A percentile compares a stretch with the other conserved stretches of the same genome.
phyloP scores from a whole-genome alignment of 1,140 invertebrate species.

The Ectropis grisescens region DNA sequence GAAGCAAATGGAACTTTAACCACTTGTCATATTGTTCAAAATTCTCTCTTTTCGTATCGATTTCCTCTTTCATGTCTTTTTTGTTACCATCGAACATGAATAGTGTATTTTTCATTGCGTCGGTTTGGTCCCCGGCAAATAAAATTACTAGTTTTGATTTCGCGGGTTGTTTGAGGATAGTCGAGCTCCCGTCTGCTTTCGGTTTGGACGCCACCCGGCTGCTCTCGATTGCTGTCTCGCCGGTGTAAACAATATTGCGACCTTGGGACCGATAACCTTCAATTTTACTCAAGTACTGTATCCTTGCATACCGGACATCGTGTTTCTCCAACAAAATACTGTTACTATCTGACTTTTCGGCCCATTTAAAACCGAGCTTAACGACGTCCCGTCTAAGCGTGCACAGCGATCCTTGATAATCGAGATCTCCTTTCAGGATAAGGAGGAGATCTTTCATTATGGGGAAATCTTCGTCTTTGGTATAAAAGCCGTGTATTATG shows the following conservation, averaged over 20 bases:
- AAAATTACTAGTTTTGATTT: slow-evolving; percentile 16
- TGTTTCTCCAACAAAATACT: slow-evolving; percentile 13
- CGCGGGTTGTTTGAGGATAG: slow-evolving; percentile 10
- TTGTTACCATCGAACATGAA: slow-evolving; percentile 9
- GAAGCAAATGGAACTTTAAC: slow-evolving; percentile 5
- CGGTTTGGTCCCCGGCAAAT: slow-evolving; percentile 12
- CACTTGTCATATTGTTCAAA: slow-evolving; percentile 12
- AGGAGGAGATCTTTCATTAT: slow-evolving; percentile 7
- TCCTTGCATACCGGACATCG: slow-evolving; percentile 6
- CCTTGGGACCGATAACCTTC: slow-evolving; percentile 7
- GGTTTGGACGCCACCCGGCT: slow-evolving; percentile 3
- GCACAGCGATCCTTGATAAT: slow-evolving; percentile 7
- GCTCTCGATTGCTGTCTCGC: slow-evolving; percentile 7
- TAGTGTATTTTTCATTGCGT: slow-evolving; percentile 9
- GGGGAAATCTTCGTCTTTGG: slow-evolving; percentile 8
- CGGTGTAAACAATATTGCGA: slow-evolving; percentile 9
- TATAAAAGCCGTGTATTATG: slow-evolving; percentile 10
- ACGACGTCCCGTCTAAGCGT: slow-evolving; percentile 5
- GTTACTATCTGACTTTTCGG: slow-evolving; percentile 7
- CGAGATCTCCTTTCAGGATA: slow-evolving; percentile 8
- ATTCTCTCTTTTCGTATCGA: slow-evolving; percentile 12
- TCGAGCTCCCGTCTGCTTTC: slow-evolving; percentile 3
- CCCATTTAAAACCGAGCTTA: slow-evolving; percentile 11
- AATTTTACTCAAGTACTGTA: slow-evolving; percentile 10
- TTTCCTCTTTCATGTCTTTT: slow-evolving; percentile 10